Evolutionary conservation across 2,797 vertebrate genomes (phyloP).

Genomic region (Myotis planiceps): DNA sequence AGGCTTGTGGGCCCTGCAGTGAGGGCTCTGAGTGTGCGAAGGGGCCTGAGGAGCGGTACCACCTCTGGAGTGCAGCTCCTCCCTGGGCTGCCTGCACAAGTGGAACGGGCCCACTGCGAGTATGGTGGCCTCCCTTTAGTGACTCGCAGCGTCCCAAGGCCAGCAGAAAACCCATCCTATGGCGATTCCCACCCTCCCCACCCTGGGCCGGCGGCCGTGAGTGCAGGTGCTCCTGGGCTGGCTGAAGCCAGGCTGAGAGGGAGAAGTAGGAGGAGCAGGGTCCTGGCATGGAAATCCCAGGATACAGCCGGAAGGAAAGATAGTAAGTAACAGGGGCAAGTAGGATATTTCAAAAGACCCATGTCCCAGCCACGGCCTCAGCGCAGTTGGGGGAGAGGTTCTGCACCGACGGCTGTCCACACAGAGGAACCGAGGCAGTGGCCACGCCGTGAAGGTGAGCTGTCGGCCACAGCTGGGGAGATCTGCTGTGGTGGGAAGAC

Average conservation of each 20-base stretch:
- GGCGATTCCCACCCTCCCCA: accelerated
- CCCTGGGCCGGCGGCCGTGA: accelerated
- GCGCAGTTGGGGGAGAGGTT: not conserved
- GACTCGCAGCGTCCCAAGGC: not conserved
- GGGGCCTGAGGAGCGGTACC: not conserved
- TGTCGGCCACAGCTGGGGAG: accelerated
- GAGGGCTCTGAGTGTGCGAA: not conserved
- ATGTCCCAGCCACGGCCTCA: not conserved
- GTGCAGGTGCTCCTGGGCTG: accelerated
- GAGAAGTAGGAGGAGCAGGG: not conserved
- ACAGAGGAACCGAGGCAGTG: not conserved
- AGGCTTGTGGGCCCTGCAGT: not conserved
- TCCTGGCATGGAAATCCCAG: not conserved
- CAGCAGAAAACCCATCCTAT: not conserved
- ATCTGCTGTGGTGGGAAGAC: not conserved
- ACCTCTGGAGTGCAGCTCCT: not conserved
- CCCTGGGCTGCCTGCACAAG: not conserved
- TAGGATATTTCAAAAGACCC: not conserved
- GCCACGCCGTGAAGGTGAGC: not conserved
- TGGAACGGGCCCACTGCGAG: too few relatives aligned
- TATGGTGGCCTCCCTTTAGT: not conserved
- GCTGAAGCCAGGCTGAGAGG: not conserved
- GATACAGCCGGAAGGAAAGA: not conserved
- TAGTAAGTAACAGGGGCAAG: not conserved
- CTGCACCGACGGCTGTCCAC: not conserved